Evolutionary conservation across 2,797 vertebrate species (phyloP).

Genomic region (Lepus oiostolus): DNA sequence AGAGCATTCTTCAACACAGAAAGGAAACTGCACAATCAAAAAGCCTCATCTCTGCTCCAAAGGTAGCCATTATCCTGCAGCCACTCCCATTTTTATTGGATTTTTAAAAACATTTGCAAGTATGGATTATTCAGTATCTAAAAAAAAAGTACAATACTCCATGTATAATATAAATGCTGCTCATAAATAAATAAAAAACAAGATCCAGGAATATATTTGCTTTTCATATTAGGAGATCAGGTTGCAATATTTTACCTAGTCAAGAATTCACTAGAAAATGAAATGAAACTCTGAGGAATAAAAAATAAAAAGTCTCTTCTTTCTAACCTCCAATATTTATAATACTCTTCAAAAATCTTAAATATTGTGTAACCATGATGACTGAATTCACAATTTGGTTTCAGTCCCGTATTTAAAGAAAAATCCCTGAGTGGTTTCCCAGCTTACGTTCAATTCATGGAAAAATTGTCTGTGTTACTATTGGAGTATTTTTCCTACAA

Average conservation of each 20-base stretch:
- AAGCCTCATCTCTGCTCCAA: conserved; percentile 54
- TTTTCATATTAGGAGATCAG: conserved; percentile 27
- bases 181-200: conserved; percentile 37
- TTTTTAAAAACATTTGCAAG: conserved; percentile 50
- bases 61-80: conserved; percentile 16
- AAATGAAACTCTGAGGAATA: background rate
- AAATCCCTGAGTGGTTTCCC: background rate
- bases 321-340: background rate
- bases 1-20: conserved; percentile 44
- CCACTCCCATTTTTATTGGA: conserved; percentile 12
- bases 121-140: conserved; percentile 51
- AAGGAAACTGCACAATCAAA: conserved; percentile 11
- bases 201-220: conserved; percentile 26
- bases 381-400: conserved; percentile 17
- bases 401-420: conserved; percentile 11
- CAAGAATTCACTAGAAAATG: background rate
- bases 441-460: background rate
- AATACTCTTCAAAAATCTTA: background rate
- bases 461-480: background rate
- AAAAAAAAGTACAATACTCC: background rate
- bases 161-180: background rate
- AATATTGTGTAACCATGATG: background rate
- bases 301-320: background rate
- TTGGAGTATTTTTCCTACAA: conserved; percentile 7
- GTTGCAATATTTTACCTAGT: conserved; percentile 5